Conservation (phyloP, 2,113 vertebrate genomes). For the Mionectes macconnelli region DNA sequence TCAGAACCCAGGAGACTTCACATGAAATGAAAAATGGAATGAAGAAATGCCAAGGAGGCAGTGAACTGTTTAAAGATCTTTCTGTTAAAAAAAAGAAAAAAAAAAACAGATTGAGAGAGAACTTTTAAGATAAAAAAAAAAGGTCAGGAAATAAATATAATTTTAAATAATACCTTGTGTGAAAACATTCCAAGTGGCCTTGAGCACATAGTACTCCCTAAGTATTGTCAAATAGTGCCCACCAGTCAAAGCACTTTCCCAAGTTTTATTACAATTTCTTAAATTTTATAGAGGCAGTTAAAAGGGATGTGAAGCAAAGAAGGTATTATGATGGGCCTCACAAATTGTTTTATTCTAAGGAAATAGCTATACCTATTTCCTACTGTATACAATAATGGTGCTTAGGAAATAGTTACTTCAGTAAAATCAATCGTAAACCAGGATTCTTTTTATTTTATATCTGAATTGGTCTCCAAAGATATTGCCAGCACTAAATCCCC, state of each 20-base stretch:
- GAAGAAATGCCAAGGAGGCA: constrained; percentile 45
- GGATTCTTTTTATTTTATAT: constrained; percentile 23
- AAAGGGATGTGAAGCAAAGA: constrained; percentile 53
- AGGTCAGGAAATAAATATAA: background rate
- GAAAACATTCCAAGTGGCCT: constrained; percentile 5
- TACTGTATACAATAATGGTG: constrained; percentile 34
- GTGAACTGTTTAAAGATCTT: constrained; percentile 5
- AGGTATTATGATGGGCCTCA: constrained; percentile 41
- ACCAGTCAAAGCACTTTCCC: constrained; percentile 7
- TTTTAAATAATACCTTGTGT: background rate
- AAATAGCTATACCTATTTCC: constrained; percentile 33
- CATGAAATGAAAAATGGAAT: constrained; percentile 56
- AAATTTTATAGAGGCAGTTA: constrained; percentile 71
- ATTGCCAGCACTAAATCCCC: constrained; percentile 1
- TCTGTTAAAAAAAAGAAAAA: background rate
- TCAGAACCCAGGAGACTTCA: constrained; percentile 55
- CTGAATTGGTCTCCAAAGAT: constrained; percentile 31
- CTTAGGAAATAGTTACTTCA: constrained; percentile 32
- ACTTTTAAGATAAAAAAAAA: background rate
- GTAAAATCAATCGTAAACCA: constrained; percentile 12
- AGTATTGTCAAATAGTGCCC: constrained; percentile 58
- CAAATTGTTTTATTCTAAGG: constrained; percentile 66
- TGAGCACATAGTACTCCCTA: background rate
- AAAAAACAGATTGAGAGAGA: background rate
- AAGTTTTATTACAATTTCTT: constrained; percentile 65